Conservation (phyloP, 2,797 vertebrate species). For the Astyanax mexicanus region DNA sequence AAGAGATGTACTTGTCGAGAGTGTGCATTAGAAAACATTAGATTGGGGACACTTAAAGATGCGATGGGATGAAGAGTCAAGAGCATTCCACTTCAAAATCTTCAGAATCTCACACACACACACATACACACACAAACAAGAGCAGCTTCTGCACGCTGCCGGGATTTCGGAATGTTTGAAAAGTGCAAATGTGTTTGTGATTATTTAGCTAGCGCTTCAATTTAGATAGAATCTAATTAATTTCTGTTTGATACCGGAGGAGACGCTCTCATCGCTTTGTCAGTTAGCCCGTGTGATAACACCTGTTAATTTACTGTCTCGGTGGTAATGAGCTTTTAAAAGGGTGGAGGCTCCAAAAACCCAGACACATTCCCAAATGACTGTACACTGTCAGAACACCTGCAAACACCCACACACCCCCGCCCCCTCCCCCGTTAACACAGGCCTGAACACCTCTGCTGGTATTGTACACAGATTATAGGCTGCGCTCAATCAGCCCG, state of each 20-base stretch:
- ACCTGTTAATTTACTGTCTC: conserved; percentile 59
- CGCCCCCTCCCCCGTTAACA: too few species aligned
- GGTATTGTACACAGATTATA: too few species aligned
- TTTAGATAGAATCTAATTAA: conserved; percentile 57
- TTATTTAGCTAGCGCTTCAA: conserved; percentile 42
- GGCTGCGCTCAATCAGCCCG: conserved; percentile 7
- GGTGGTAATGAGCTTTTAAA: conserved; percentile 56
- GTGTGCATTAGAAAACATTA: conserved; percentile 45
- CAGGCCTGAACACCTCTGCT: neutral
- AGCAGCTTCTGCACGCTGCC: conserved; percentile 25
- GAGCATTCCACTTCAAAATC: conserved; percentile 35
- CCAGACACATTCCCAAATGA: conserved; percentile 45
- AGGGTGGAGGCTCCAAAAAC: conserved; percentile 44
- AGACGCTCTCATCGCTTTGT: conserved; percentile 52
- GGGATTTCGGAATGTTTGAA: conserved; percentile 36
- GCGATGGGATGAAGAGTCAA: conserved; percentile 42
- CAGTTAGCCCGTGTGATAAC: conserved; percentile 60
- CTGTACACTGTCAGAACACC: conserved; percentile 6
- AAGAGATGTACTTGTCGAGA: conserved; percentile 42
- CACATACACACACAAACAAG: neutral
- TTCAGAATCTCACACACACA: neutral
- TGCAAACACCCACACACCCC: neutral
- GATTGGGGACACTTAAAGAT: conserved; percentile 45
- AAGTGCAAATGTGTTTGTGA: conserved; percentile 37
- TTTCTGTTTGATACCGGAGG: conserved; percentile 57